Evolutionary conservation across 2,797 vertebrate genomes (phyloP).

Genomic region (Betta splendens): DNA sequence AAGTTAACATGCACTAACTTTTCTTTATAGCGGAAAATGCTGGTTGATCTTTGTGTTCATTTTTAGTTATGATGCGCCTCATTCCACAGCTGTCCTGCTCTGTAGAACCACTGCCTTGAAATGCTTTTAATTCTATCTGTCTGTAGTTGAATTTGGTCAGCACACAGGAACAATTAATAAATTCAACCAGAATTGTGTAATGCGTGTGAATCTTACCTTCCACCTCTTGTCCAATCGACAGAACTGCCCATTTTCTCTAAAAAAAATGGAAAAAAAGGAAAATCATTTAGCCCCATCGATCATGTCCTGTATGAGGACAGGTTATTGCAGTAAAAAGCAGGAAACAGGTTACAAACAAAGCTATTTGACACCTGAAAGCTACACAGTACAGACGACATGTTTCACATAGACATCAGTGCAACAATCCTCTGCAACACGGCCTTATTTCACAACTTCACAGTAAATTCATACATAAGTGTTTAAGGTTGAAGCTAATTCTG

Average conservation of each 20-base stretch:
- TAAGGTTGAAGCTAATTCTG: neutral
- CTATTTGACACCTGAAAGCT: too few species aligned
- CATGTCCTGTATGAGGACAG: neutral
- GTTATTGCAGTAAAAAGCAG: neutral
- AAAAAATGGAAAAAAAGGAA: conserved; percentile 1
- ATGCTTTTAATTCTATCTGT: too few species aligned
- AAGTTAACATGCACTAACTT: too few species aligned
- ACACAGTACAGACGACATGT: conserved; percentile 12
- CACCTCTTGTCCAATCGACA: conserved; percentile 93
- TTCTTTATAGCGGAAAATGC: too few species aligned
- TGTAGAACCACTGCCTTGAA: too few species aligned
- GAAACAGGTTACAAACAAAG: conserved; percentile 2
- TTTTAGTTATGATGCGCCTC: too few species aligned
- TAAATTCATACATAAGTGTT: neutral
- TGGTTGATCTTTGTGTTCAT: too few species aligned
- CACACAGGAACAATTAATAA: neutral
- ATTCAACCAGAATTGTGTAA: too few species aligned
- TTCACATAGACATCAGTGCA: conserved; percentile 40
- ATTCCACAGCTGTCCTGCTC: too few species aligned
- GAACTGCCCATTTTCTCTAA: conserved; percentile 96
- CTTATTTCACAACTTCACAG: conserved; percentile 61
- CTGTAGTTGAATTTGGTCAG: neutral
- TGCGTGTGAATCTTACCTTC: conserved; percentile 82
- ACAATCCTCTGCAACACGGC: conserved; percentile 51
- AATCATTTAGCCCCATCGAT: conserved; percentile 1